These are phyloP conservation scores for Danaus melanippus DNA, from an alignment of 1,140 invertebrate genomes.

Conservation along the genomic window DNA sequence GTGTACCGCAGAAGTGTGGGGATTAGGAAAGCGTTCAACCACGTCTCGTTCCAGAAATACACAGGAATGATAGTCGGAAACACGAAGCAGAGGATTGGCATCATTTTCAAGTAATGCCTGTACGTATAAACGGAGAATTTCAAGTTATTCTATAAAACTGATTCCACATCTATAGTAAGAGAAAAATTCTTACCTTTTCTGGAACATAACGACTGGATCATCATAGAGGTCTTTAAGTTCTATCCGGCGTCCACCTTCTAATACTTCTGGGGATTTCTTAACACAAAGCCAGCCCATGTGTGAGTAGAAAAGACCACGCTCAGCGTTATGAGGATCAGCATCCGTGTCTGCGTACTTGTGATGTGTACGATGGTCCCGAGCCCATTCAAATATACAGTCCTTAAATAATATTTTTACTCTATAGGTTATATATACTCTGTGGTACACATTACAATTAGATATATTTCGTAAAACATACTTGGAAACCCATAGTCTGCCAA, in stretches of 20 bases:
- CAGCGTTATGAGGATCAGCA: constrained; percentile 87
- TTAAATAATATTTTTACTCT: constrained; percentile 16
- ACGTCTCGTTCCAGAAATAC: constrained; percentile 79
- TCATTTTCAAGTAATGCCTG: constrained; percentile 82
- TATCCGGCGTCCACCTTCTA: constrained; percentile 76
- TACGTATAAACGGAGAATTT: constrained; percentile 2
- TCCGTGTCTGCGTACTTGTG: constrained; percentile 88
- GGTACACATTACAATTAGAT: background rate
- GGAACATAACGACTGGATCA: constrained; percentile 84
- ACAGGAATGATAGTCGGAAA: constrained; percentile 82
- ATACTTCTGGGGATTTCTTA: constrained; percentile 84
- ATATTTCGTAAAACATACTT: constrained; percentile 74
- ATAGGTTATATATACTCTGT: background rate
- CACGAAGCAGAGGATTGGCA: constrained; percentile 80
- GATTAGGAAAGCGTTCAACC: constrained; percentile 76
- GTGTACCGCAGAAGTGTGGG: constrained; percentile 77
- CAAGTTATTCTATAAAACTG: too few relatives aligned
- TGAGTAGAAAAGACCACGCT: constrained; percentile 87
- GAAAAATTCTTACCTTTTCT: constrained; percentile 73
- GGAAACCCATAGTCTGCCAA: constrained; percentile 86
- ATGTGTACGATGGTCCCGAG: constrained; percentile 84
- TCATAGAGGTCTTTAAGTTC: constrained; percentile 82
- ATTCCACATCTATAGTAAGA: background rate
- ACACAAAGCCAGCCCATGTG: constrained; percentile 89
- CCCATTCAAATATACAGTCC: constrained; percentile 72